Conservation (phyloP, 2,113 vertebrate genomes). For the Xiphophorus maculatus region DNA sequence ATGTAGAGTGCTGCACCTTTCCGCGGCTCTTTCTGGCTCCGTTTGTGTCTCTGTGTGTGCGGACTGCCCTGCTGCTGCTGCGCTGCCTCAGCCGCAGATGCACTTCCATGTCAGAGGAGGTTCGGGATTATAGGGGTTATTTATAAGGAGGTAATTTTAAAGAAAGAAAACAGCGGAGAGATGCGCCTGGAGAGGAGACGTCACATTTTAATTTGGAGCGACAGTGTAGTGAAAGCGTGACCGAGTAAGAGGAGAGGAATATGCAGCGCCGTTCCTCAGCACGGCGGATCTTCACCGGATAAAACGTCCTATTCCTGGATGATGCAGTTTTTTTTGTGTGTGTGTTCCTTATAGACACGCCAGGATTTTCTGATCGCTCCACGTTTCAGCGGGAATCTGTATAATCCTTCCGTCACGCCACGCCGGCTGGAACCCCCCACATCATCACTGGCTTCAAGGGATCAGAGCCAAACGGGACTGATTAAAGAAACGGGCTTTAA, state of each 20-base stretch:
- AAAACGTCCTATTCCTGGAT: constrained; percentile 29
- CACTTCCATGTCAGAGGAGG: constrained; percentile 37
- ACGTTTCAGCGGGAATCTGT: constrained; percentile 55
- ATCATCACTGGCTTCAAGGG: constrained; percentile 22
- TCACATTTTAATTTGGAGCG: constrained; percentile 64
- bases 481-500: constrained; percentile 11
- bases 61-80: constrained; percentile 8
- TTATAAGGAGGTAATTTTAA: constrained; percentile 26
- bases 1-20: constrained; percentile 33
- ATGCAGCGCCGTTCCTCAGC: constrained; percentile 59
- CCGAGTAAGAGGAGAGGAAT: constrained; percentile 48
- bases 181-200: constrained; percentile 60
- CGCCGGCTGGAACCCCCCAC: constrained; percentile 20
- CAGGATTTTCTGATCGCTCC: constrained; percentile 46
- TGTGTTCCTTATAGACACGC: constrained; percentile 5
- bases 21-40: constrained; percentile 26
- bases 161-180: constrained; percentile 14
- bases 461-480: constrained; percentile 36
- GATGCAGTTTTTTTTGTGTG: background rate
- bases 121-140: constrained; percentile 33
- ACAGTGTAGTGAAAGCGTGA: constrained; percentile 55
- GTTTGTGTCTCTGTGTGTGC: background rate
- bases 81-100: constrained; percentile 18
- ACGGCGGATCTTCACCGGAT: constrained; percentile 34
- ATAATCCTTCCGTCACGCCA: constrained; percentile 56